Evolutionary conservation across 2,113 vertebrate genomes (phyloP), one percentile per base, ranked within the genome.

Genomic region (Lucifuga dentata): DNA sequence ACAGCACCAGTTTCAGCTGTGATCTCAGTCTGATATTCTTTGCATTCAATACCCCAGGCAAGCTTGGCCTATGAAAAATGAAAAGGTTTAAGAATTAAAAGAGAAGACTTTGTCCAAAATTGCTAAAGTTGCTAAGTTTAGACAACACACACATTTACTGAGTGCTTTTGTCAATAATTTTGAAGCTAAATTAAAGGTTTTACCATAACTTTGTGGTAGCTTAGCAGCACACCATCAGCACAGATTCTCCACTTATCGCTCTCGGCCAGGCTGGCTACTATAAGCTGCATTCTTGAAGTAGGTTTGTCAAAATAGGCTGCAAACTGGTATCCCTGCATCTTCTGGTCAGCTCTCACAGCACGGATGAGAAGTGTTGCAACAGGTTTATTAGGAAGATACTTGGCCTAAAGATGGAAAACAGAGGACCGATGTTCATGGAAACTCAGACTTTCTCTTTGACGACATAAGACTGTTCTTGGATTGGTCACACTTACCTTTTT

Each of bases 141-240:
- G 26, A 29, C 7, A 29, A 29, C 3, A 29, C 26, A 29, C 7
- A 29, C 3, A 29, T 29, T 3, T 29, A 7, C 3, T 29, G 26
- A 29, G 7, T 29, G 26, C 26, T 7, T 5, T 7, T 29, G 26
- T 29, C 26, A 29, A 29, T 29, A 29, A 7, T 29, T 29, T 29
- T 24, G 2, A 48, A 46, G 9, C 8, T 12, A 44, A 43, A 39
- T 16, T 1, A 21, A 7, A 3, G 9, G 5, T 55, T 88, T 92
- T 91, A 96, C 95, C 91, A 11, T 78, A 36, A 90, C 52, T 83
- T 95, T 94, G 79, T 95, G 89, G 58, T 71, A 1, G 76, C 90
- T 95, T 62, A 92, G 70, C 49, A 92, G 29, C 21, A 89, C 64
- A 40, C 87, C 90, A 59, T 95, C 93, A 33, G 92, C 90, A 75